Percentiles rank a stretch among this genome's conserved stretches.
These are phyloP conservation scores for Ceyx melanurus DNA, from an alignment of 2,113 vertebrate genomes.

Conservation along the genomic window DNA sequence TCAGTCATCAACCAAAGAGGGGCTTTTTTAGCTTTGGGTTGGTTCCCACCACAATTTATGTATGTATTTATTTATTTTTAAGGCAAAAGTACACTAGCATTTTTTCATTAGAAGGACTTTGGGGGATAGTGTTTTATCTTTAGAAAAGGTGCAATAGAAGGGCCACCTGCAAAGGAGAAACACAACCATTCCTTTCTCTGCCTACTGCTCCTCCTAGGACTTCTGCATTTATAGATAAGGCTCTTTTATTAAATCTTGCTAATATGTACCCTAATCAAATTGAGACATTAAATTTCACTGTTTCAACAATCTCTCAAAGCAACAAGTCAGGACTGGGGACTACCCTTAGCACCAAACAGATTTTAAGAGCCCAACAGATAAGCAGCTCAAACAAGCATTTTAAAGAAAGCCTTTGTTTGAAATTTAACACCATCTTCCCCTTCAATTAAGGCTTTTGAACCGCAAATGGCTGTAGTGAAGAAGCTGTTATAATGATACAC, in stretches of 20 bases:
- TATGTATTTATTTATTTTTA: neutral
- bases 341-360: neutral
- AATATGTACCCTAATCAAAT: neutral
- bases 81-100: neutral
- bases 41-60: neutral
- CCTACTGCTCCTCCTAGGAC: neutral
- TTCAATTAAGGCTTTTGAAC: conserved; percentile 28
- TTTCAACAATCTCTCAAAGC: neutral
- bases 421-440: conserved; percentile 31
- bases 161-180: neutral
- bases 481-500: neutral
- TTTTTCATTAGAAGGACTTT: neutral
- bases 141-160: neutral
- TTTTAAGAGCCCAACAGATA: conserved; percentile 10
- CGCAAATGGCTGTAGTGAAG: neutral
- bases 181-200: neutral
- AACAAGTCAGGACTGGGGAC: neutral
- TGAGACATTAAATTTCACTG: neutral
- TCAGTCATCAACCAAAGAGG: neutral
- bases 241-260: neutral
- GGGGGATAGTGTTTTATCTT: neutral
- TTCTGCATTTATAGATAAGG: neutral
- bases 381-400: conserved; percentile 1
- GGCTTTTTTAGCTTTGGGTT: neutral
- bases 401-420: conserved; percentile 33